A percentile compares a stretch with the other conserved stretches of the same genome.
These are phyloP conservation scores for Acanthochromis polyacanthus DNA, from an alignment of 2,113 vertebrate species.

Conservation along the genomic window DNA sequence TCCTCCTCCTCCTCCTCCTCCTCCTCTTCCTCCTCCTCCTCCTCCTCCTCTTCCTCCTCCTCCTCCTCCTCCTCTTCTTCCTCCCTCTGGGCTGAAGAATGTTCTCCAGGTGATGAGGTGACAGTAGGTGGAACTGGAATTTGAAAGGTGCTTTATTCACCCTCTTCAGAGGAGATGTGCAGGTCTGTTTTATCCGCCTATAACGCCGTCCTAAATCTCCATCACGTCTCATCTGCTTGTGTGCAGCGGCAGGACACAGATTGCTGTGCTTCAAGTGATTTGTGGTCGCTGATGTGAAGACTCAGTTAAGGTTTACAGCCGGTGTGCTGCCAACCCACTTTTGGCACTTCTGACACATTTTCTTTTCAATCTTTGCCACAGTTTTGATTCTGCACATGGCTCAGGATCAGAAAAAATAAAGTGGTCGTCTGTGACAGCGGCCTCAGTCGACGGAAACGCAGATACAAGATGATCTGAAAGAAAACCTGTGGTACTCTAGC, in stretches of 20 bases:
- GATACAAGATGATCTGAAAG: no score
- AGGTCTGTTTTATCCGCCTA: neutral
- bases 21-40: slow-evolving; percentile 1
- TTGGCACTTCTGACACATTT: neutral
- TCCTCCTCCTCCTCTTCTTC: neutral
- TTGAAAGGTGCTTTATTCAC: slow-evolving; percentile 57
- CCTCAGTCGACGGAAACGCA: no score
- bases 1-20: slow-evolving; percentile 20
- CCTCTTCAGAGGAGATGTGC: slow-evolving; percentile 11
- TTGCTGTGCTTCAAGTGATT: slow-evolving; percentile 7
- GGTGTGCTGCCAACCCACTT: neutral
- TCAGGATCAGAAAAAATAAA: neutral
- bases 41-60: neutral
- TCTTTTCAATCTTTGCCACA: neutral
- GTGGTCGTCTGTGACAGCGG: neutral
- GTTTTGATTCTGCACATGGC: neutral
- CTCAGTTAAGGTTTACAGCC: slow-evolving; percentile 8
- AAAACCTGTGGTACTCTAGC: no score
- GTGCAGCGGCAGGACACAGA: neutral
- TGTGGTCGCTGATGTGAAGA: slow-evolving; percentile 22
- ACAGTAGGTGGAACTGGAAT: slow-evolving; percentile 56
- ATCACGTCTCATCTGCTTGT: slow-evolving; percentile 10
- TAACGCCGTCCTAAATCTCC: neutral
- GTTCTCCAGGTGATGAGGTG: slow-evolving; percentile 63
- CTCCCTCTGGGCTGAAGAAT: slow-evolving; percentile 64